Evolutionary conservation across 1,140 invertebrate genomes (phyloP).

Genomic region (Diorhabda elongata): DNA sequence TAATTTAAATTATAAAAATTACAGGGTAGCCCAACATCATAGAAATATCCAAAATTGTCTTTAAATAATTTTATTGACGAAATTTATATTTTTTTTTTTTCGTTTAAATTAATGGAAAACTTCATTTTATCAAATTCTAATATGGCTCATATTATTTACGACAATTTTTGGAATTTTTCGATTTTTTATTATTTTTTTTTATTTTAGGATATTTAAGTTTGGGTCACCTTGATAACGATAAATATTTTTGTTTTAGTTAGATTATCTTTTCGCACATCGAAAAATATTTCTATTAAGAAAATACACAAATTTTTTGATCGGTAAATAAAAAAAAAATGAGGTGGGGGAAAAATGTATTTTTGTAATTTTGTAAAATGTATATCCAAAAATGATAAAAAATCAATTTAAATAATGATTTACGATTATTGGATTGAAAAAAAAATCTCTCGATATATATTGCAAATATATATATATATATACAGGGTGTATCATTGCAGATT

Average conservation of each 20-base stretch:
- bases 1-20: constrained; percentile 32
- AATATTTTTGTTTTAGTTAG: constrained; percentile 34
- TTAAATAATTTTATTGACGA: no score
- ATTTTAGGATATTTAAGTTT: constrained; percentile 38
- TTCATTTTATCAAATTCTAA: no score
- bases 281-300: constrained; percentile 41
- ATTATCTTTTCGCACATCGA: constrained; percentile 47
- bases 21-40: background rate
- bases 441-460: no score
- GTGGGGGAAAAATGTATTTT: background rate
- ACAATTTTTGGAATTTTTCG: no score
- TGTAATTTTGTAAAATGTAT: background rate
- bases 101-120: no score
- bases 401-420: no score
- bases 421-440: no score
- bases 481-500: no score
- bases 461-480: no score
- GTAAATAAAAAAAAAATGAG: constrained; percentile 15
- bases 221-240: constrained; percentile 34
- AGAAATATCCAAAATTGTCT: no score
- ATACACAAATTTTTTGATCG: constrained; percentile 38
- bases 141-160: no score
- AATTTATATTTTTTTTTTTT: no score
- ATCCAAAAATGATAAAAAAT: background rate
- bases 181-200: constrained; percentile 19